Base-by-base conservation (phyloP, 1,140 invertebrate species). In the Psilanteris sp. region DNA sequence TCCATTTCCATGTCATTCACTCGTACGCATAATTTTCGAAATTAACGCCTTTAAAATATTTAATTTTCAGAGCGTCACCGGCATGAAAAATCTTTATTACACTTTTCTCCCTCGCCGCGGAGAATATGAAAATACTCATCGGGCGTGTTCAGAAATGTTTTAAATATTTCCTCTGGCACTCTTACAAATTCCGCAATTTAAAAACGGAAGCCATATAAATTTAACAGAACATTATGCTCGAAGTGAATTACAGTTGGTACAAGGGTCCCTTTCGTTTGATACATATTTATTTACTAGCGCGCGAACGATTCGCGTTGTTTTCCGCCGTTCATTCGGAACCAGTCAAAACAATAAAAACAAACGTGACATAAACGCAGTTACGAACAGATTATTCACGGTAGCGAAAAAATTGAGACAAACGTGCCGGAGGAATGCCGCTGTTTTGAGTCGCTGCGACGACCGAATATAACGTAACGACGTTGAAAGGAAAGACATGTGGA, bases 111-210 rank as follows among this genome's bases (percentile, higher is more conserved):
- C 29, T 22, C 31, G 39, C 67, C 14, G 11, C 67, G n/a, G 4
- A 22, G 67, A 54, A 52, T 72, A 72, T 72, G 57, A 62, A 62
- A 72, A 72, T 72, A 62, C 46, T 72, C 41, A 72, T 62, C 54
- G 48, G 13, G 67, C 61, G 55, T 54, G 22, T 29, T 20, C 32
- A 62, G 67, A 62, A 62, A 72, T 72, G 67, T 72, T 72, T 72
- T 62, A 72, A 72, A 72, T 72, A 72, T 72, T 72, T 72, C 48
- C 67, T n/a, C n/a, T 72, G 67, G 67, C 67, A 52, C 48, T 72
- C 48, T 72, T 62, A 72, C 57, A 62, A 62, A 72, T 72, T 72
- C 48, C 57, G 57, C 55, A 72, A 64, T 72, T 72, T 64, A 50
- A 72, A 64, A 72, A 72, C 57, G 68, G 68, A 64, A 62, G 57